Conservation (phyloP, 2,888 invertebrate genomes). For the Catotricha subobsoleta region DNA sequence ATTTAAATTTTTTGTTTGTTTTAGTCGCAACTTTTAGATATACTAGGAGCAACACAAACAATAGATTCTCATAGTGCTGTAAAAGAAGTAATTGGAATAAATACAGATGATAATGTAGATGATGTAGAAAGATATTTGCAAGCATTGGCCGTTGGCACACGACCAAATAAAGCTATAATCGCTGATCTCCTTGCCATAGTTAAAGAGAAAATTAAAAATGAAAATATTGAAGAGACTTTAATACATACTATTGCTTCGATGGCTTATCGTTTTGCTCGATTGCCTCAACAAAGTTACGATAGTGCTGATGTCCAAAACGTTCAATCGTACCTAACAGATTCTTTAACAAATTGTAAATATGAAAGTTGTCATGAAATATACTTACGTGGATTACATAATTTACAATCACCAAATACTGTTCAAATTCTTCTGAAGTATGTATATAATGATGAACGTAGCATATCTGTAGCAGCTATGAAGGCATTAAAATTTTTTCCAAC, state of each 20-base stretch:
- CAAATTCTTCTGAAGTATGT: slow-evolving; percentile 39
- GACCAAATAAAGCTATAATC: slow-evolving; percentile 38
- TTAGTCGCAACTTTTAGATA: slow-evolving; percentile 45
- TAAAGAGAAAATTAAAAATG: slow-evolving; percentile 31
- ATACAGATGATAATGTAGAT: slow-evolving; percentile 31
- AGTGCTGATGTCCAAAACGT: slow-evolving; percentile 3
- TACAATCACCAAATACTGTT: slow-evolving; percentile 40
- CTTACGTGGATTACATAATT: slow-evolving; percentile 51
- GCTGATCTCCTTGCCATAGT: slow-evolving; percentile 19
- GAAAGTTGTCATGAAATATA: slow-evolving; percentile 36
- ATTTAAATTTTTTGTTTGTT: background rate
- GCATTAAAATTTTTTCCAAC: slow-evolving; percentile 38
- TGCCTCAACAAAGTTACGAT: slow-evolving; percentile 16
- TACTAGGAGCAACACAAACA: slow-evolving; percentile 53
- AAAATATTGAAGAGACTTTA: slow-evolving; percentile 46
- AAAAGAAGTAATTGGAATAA: slow-evolving; percentile 40
- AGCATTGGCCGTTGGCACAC: slow-evolving; percentile 47
- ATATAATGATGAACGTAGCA: slow-evolving; percentile 32
- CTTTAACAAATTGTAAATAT: slow-evolving; percentile 12
- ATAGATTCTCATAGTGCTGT: slow-evolving; percentile 46
- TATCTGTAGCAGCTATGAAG: slow-evolving; percentile 48
- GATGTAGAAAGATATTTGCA: slow-evolving; percentile 55
- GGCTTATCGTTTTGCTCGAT: slow-evolving; percentile 30
- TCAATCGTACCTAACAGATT: slow-evolving; percentile 17
- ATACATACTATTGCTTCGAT: slow-evolving; percentile 46